These are phyloP conservation scores for Rhinopomastus cyanomelas DNA, from an alignment of 2,113 vertebrate genomes.

Conservation along the genomic window DNA sequence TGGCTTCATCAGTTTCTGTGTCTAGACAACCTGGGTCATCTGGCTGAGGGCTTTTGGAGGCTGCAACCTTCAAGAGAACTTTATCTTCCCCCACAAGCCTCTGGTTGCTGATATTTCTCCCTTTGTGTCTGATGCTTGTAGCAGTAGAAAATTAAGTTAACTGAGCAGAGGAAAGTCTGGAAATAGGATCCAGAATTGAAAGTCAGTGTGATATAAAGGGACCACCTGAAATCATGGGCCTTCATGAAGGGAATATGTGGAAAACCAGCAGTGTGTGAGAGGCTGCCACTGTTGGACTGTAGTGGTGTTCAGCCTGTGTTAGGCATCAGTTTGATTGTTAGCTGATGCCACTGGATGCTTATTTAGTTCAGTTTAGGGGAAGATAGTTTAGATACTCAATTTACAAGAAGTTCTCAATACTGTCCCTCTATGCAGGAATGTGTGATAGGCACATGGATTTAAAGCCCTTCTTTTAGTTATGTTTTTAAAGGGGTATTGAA, in stretches of 20 bases:
- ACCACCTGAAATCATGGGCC: not conserved
- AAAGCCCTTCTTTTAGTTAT: not conserved
- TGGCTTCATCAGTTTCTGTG: not conserved
- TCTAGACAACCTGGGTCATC: not conserved
- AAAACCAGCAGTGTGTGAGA: not conserved
- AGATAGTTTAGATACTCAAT: not conserved
- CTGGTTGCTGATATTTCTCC: not conserved
- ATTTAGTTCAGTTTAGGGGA: not conserved
- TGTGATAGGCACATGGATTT: not conserved
- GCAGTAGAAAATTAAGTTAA: not conserved
- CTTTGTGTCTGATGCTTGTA: not conserved
- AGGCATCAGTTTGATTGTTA: not conserved
- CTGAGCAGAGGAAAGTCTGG: not conserved
- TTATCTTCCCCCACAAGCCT: not conserved
- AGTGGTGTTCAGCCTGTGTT: not conserved
- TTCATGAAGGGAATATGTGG: not conserved
- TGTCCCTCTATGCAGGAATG: not conserved
- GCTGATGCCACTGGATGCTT: not conserved
- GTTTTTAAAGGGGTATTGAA: not conserved
- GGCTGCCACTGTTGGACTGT: fast-evolving
- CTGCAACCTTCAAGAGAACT: not conserved
- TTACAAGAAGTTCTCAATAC: not conserved
- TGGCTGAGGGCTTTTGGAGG: not conserved
- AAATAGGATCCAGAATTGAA: not conserved
- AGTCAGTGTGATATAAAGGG: not conserved